phyloP scores from a whole-genome alignment of 2,797 vertebrate genomes.

The Fistularia tabacaria region DNA sequence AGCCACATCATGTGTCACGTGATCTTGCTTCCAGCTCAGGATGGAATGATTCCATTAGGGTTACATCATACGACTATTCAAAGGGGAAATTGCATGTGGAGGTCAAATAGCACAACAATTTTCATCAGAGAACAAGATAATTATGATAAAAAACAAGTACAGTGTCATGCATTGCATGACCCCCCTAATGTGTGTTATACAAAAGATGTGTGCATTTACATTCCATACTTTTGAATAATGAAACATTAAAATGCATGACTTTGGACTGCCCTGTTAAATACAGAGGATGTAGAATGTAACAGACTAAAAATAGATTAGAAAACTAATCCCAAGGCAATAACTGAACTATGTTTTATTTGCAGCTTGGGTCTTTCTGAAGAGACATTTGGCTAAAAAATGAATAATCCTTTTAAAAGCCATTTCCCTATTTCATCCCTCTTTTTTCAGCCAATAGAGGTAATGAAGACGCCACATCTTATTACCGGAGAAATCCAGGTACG shows the following conservation, averaged over 20 bases:
- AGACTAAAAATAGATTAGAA: too few relatives aligned
- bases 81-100: constrained; percentile 23
- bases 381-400: too few relatives aligned
- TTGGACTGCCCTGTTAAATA: too few relatives aligned
- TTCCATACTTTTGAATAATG: too few relatives aligned
- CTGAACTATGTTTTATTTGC: too few relatives aligned
- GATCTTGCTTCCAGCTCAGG: constrained; percentile 7
- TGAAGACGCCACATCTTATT: constrained; percentile 83
- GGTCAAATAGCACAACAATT: constrained; percentile 31
- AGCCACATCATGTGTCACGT: constrained; percentile 4
- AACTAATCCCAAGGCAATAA: too few relatives aligned
- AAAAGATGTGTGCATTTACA: too few relatives aligned
- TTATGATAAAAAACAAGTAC: constrained; percentile 39
- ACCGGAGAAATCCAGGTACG: constrained; percentile 97
- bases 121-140: constrained; percentile 34
- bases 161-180: constrained; percentile 10
- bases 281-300: too few relatives aligned
- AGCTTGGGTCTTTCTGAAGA: too few relatives aligned
- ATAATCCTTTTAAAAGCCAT: background rate
- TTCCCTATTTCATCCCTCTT: background rate
- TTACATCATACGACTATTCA: constrained; percentile 14
- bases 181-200: background rate
- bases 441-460: constrained; percentile 79
- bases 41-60: constrained; percentile 17
- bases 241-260: too few relatives aligned